Evolutionary conservation across 2,797 vertebrate species (phyloP).

Genomic region (Poeciliopsis gracilis): DNA sequence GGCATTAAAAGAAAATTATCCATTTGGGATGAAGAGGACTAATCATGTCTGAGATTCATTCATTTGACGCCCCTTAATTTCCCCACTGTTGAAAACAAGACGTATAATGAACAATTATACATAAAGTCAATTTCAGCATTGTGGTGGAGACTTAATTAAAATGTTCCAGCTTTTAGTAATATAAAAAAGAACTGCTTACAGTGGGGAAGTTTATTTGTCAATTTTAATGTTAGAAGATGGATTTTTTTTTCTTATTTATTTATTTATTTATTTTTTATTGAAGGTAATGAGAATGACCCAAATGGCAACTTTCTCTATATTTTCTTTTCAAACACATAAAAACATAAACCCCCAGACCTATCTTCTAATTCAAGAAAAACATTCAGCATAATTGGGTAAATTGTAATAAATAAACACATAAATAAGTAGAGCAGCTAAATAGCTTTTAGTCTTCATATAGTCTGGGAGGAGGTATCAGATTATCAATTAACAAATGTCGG

Average conservation of each 20-base stretch:
- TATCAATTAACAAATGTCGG: conserved; percentile 76
- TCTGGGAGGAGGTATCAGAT: conserved; percentile 51
- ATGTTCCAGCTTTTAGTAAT: conserved; percentile 74
- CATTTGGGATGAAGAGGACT: conserved; percentile 83
- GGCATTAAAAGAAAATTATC: conserved; percentile 82
- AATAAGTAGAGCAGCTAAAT: conserved; percentile 37
- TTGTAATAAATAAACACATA: conserved; percentile 37
- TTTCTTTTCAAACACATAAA: conserved; percentile 73
- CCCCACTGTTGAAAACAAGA: conserved; percentile 85
- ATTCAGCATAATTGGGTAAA: conserved; percentile 64
- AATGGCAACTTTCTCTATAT: conserved; percentile 64
- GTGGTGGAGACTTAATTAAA: conserved; percentile 86
- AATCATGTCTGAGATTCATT: conserved; percentile 84
- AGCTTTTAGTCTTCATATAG: conserved; percentile 56
- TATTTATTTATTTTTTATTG: conserved; percentile 70
- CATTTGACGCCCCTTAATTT: conserved; percentile 85
- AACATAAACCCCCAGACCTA: conserved; percentile 57
- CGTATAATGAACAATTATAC: conserved; percentile 87
- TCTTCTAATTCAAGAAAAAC: conserved; percentile 49
- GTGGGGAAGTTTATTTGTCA: conserved; percentile 79
- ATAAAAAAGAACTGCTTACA: conserved; percentile 78
- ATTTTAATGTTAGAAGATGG: conserved; percentile 77
- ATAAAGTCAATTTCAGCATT: conserved; percentile 86
- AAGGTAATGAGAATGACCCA: conserved; percentile 81
- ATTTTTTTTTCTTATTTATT: conserved; percentile 74